These are phyloP conservation scores for Noturus placidus DNA, from an alignment of 2,113 vertebrate species.

Conservation along the genomic window DNA sequence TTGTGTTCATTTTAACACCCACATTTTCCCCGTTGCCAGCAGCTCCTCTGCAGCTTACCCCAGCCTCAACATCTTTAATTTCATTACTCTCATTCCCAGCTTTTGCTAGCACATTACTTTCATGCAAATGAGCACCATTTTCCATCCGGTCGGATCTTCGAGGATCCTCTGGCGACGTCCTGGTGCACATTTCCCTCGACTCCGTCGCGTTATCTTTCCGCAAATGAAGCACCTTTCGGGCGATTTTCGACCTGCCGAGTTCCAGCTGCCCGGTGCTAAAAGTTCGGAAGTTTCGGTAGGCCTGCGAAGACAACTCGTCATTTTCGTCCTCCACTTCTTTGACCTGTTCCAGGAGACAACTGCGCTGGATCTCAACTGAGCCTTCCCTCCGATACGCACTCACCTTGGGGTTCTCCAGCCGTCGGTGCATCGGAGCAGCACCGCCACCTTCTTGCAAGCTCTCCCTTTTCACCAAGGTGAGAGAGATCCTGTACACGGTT, in stretches of 20 bases:
- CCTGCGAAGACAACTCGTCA: conserved; percentile 62
- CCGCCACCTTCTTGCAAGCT: conserved; percentile 63
- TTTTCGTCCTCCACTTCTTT: conserved; percentile 72
- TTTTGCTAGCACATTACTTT: conserved; percentile 7
- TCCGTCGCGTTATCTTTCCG: conserved; percentile 46
- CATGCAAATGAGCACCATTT: background rate
- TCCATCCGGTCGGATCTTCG: background rate
- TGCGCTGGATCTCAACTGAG: conserved; percentile 58
- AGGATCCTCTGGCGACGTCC: conserved; percentile 33
- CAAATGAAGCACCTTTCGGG: conserved; percentile 53
- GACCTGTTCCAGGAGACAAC: conserved; percentile 70
- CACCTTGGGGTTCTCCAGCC: conserved; percentile 56
- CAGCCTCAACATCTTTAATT: background rate
- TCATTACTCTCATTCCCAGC: conserved; percentile 3
- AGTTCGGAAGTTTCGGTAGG: conserved; percentile 79
- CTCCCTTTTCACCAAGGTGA: conserved; percentile 91
- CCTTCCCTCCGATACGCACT: conserved; percentile 59
- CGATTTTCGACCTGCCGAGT: conserved; percentile 77
- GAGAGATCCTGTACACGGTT: conserved; percentile 90
- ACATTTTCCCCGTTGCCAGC: conserved; percentile 31
- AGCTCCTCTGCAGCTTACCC: background rate
- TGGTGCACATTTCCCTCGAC: conserved; percentile 30
- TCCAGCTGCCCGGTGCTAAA: conserved; percentile 93
- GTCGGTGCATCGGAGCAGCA: conserved; percentile 27
- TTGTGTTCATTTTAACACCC: conserved; percentile 29